Conservation (phyloP, 2,797 vertebrate species). For the Sternotherus odoratus region DNA sequence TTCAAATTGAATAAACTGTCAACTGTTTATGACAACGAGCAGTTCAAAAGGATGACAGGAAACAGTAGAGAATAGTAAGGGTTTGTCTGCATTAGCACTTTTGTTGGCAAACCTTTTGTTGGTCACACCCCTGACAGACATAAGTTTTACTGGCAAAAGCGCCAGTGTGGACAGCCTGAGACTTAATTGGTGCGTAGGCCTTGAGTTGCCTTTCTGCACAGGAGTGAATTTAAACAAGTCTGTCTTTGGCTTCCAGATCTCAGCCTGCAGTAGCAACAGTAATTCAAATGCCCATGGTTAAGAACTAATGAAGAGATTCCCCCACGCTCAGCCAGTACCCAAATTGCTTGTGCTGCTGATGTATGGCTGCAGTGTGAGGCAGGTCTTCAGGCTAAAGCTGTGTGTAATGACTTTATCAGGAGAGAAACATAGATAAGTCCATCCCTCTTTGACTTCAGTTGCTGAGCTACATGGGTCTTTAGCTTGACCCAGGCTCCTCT, state of each 20-base stretch:
- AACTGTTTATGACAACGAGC: not conserved
- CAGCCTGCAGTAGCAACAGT: not conserved
- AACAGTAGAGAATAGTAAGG: not conserved
- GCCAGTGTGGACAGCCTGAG: not conserved
- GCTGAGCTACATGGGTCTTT: not conserved
- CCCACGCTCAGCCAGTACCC: not conserved
- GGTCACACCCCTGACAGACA: no score
- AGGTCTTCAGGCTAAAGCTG: not conserved
- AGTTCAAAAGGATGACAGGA: not conserved
- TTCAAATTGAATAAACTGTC: not conserved
- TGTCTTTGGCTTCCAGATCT: conserved; percentile 20
- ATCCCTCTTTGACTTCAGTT: accelerated
- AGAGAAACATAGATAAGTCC: not conserved
- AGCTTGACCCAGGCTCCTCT: conserved; percentile 11
- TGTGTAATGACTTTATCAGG: not conserved
- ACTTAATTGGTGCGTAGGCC: not conserved
- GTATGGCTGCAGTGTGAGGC: not conserved
- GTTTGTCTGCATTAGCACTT: no score
- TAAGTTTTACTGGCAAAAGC: no score
- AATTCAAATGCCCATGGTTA: not conserved
- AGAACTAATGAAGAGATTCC: not conserved
- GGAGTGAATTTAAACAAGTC: not conserved
- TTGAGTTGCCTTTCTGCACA: not conserved
- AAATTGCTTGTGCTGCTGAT: not conserved
- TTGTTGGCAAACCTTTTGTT: no score